Evolutionary conservation across 2,113 vertebrate species (phyloP), one percentile per base, ranked within the genome.

Genomic region (Trachemys scripta): DNA sequence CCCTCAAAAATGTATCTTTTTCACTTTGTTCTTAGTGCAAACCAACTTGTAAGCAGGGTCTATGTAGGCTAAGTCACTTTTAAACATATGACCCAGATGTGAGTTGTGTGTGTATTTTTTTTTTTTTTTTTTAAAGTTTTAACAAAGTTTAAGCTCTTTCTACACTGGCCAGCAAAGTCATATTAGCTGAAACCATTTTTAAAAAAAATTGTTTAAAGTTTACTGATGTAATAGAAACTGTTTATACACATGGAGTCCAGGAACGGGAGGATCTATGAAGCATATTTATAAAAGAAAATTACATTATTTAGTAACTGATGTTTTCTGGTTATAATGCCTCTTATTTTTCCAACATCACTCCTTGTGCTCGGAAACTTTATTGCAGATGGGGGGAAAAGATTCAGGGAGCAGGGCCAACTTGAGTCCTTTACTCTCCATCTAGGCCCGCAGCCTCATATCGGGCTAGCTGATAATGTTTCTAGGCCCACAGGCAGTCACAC

Each of bases 181-280:
- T 29, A n/a, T 81, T 59, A 75, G 42, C 65, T 27, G 10, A 94
- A 92, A 87, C 5, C 13, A 17, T 25, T 8, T 25, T 8, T 57
- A 38, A 49, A n/a, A 5, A 20, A 76, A 47, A 25, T 82, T 1
- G 0, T 93, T 94, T 89, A 0, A 84, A 45, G 4, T 86, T 90
- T 96, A 88, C 24, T 88, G 42, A 56, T 92, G 75, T 79, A 57
- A 53, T 90, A 81, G 90, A 86, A 97, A 53, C 9, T 45, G 2
- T 51, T 87, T 87, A 24, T 0, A 31, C 35, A 72, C 25, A 82
- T 38, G 10, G 80, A 76, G 31, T 57, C 93, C 35, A 82, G 50
- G 85, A 88, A 85, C 42, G 20, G 29, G 20, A 93, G 42, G 16
- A 14, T 75, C 79, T 10, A 5, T 92, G 62, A 89, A 84, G 35